Conservation (phyloP, 23 tunicate genomes). For the Trididemnum miniatum region DNA sequence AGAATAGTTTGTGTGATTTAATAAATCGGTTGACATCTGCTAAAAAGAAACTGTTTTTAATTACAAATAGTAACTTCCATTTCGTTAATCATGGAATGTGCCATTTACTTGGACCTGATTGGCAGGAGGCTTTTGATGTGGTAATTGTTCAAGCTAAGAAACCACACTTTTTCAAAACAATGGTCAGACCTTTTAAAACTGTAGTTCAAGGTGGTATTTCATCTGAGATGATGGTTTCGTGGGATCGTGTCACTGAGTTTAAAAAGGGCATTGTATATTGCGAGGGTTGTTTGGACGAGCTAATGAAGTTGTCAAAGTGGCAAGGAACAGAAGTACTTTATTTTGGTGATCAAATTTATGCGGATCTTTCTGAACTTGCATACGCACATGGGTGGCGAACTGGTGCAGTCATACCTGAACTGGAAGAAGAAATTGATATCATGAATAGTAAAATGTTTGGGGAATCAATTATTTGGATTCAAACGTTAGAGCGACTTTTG, state of each 20-base stretch:
- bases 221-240: slow-evolving; percentile 11
- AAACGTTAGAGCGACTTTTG: slow-evolving; percentile 69
- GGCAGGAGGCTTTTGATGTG: slow-evolving; percentile 97
- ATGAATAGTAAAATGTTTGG: slow-evolving; percentile 64
- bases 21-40: slow-evolving; percentile 33
- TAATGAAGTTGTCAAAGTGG: slow-evolving; percentile 83
- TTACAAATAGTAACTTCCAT: slow-evolving; percentile 83
- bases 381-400: slow-evolving; percentile 92
- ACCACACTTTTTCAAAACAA: slow-evolving; percentile 81
- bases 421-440: slow-evolving; percentile 67
- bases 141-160: slow-evolving; percentile 91
- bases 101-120: slow-evolving; percentile 68
- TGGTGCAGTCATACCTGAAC: slow-evolving; percentile 94
- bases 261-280: slow-evolving; percentile 76
- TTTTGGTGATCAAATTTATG: slow-evolving; percentile 93
- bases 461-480: slow-evolving; percentile 65
- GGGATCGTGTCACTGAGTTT: slow-evolving; percentile 56
- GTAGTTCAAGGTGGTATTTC: not conserved
- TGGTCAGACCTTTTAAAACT: slow-evolving; percentile 53
- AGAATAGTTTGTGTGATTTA: slow-evolving; percentile 48
- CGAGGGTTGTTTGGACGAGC: slow-evolving; percentile 84
- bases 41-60: slow-evolving; percentile 74
- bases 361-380: slow-evolving; percentile 69
- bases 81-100: slow-evolving; percentile 84
- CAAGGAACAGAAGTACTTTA: slow-evolving; percentile 72